Conservation (phyloP, 2,797 vertebrate genomes). For the Macropodus opercularis region DNA sequence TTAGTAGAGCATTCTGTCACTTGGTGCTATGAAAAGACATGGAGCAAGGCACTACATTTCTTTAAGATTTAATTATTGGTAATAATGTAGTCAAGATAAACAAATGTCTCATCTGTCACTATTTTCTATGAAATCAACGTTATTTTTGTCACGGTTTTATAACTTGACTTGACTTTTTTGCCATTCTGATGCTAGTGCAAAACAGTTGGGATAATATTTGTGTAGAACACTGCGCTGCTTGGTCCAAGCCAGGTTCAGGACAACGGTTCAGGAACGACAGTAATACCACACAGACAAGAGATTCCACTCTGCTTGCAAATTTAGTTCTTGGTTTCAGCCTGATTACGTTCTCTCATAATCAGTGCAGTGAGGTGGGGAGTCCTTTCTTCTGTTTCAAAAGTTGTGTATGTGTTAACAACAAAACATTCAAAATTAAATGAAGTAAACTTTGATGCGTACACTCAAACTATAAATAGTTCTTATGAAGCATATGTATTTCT, state of each 20-base stretch:
- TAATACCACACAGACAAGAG: slow-evolving; percentile 33
- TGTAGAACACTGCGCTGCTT: too few relatives aligned
- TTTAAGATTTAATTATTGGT: slow-evolving; percentile 84
- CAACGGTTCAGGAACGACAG: too few relatives aligned
- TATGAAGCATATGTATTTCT: too few relatives aligned
- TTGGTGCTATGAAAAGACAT: slow-evolving; percentile 83
- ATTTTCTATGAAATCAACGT: slow-evolving; percentile 77
- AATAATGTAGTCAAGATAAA: slow-evolving; percentile 86
- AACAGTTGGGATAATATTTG: too few relatives aligned
- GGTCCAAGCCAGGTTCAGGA: too few relatives aligned
- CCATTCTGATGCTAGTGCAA: slow-evolving; percentile 84
- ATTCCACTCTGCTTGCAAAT: slow-evolving; percentile 18
- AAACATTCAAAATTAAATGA: too few relatives aligned
- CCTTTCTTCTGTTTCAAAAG: too few relatives aligned
- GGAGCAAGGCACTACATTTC: slow-evolving; percentile 82
- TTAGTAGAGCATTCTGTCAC: slow-evolving; percentile 84
- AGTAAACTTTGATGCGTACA: too few relatives aligned
- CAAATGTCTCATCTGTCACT: slow-evolving; percentile 86
- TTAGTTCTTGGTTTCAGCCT: slow-evolving; percentile 18
- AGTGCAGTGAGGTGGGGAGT: slow-evolving; percentile 50
- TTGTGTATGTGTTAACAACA: too few relatives aligned
- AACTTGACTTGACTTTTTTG: too few relatives aligned
- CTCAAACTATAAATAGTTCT: too few relatives aligned
- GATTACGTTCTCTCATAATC: slow-evolving; percentile 56
- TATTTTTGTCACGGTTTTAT: slow-evolving; percentile 80